Evolutionary conservation across 1,140 invertebrate genomes (phyloP).

Genomic region (Sesamia nonagrioides): DNA sequence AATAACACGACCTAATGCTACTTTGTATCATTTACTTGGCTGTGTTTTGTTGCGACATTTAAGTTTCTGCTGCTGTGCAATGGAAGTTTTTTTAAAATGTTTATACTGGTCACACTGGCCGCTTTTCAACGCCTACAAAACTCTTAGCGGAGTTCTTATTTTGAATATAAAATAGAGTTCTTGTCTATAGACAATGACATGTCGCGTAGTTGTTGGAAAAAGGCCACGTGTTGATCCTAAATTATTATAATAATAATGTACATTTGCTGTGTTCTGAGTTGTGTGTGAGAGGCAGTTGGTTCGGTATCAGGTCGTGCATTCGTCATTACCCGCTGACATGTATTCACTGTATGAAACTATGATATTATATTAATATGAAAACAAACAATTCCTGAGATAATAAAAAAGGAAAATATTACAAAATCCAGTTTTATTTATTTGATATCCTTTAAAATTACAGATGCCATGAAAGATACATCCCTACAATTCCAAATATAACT

Average conservation of each 20-base stretch:
- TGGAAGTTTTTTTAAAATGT: slow-evolving; percentile 52
- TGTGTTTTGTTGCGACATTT: slow-evolving; percentile 61
- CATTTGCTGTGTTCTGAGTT: slow-evolving; percentile 50
- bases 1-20: slow-evolving; percentile 50
- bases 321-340: slow-evolving; percentile 81
- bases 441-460: background rate
- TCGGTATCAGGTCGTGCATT: slow-evolving; percentile 69
- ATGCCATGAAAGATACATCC: no score
- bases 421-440: slow-evolving; percentile 68
- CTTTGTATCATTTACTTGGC: slow-evolving; percentile 53
- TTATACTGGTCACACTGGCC: slow-evolving; percentile 56
- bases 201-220: slow-evolving; percentile 11
- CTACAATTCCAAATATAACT: no score
- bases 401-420: slow-evolving; percentile 84
- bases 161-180: background rate
- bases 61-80: slow-evolving; percentile 37
- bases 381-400: slow-evolving; percentile 83
- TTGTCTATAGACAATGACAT: background rate
- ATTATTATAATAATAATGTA: slow-evolving; percentile 45
- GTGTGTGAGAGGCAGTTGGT: slow-evolving; percentile 56
- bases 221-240: slow-evolving; percentile 12
- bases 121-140: slow-evolving; percentile 47
- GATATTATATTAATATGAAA: slow-evolving; percentile 83
- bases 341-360: slow-evolving; percentile 81
- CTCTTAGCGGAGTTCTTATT: background rate